Evolutionary conservation across 2,888 invertebrate genomes (phyloP).

Genomic region (Drosophila koepferae): DNA sequence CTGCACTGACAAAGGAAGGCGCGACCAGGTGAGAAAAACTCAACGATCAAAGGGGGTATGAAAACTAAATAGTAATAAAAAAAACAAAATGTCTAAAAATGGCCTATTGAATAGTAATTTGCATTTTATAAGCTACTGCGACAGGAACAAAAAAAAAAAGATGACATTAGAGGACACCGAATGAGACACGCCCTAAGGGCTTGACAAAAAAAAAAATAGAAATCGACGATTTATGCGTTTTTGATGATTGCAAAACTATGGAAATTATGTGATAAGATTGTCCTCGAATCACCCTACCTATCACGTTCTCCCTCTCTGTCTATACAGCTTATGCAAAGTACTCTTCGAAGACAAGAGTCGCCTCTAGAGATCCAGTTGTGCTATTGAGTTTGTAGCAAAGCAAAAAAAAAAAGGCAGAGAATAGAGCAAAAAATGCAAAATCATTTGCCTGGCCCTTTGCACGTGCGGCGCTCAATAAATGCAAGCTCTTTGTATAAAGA

Average conservation of each 20-base stretch:
- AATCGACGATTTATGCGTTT: slow-evolving; percentile 75
- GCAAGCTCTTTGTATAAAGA: slow-evolving; percentile 23
- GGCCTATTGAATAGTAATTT: slow-evolving; percentile 77
- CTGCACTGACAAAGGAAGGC: slow-evolving; percentile 49
- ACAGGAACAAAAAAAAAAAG: slow-evolving; percentile 29
- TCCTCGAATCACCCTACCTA: slow-evolving; percentile 10
- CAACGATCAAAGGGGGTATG: slow-evolving; percentile 36
- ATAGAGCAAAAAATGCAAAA: slow-evolving; percentile 43
- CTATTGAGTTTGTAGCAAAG: slow-evolving; percentile 1
- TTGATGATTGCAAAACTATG: slow-evolving; percentile 77
- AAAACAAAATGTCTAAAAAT: slow-evolving; percentile 29
- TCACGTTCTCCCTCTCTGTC: background rate
- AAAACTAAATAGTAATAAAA: slow-evolving; percentile 11
- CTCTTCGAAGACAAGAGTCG: slow-evolving; percentile 55
- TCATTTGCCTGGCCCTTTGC: slow-evolving; percentile 62
- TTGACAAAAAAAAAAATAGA: slow-evolving; percentile 29
- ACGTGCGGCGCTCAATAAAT: slow-evolving; percentile 59
- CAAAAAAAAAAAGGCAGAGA: background rate
- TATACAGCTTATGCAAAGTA: slow-evolving; percentile 62
- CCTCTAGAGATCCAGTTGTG: slow-evolving; percentile 9
- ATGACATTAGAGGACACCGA: slow-evolving; percentile 63
- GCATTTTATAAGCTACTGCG: slow-evolving; percentile 69
- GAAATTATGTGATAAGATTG: slow-evolving; percentile 57
- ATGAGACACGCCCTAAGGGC: slow-evolving; percentile 47
- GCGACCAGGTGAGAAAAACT: slow-evolving; percentile 54